Conservation (phyloP, 2,113 vertebrate species). For the Coregonus clupeaformis region DNA sequence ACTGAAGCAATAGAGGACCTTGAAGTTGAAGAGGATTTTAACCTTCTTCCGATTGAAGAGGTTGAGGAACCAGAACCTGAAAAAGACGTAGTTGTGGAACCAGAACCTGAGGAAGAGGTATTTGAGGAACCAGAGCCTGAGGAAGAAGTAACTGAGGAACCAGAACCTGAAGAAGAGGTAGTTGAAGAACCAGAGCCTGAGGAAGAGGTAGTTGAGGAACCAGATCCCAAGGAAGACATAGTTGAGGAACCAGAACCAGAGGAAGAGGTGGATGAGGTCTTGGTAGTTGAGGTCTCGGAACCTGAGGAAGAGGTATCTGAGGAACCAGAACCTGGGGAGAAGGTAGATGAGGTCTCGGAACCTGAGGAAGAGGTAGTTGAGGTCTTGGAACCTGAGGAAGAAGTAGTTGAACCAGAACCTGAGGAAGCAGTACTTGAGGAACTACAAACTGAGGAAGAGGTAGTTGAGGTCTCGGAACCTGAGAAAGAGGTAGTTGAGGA, state of each 20-base stretch:
- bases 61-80: conserved; percentile 10
- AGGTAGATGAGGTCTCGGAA: background rate
- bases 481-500: background rate
- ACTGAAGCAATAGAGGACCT: conserved; percentile 23
- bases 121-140: background rate
- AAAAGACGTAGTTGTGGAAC: background rate
- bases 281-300: background rate
- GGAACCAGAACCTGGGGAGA: background rate
- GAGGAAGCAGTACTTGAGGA: background rate
- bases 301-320: background rate
- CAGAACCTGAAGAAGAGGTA: conserved; percentile 28
- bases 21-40: conserved; percentile 30
- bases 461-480: background rate
- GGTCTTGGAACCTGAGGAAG: background rate
- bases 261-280: background rate
- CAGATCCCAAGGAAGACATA: background rate
- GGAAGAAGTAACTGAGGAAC: background rate
- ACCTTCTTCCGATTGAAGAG: conserved; percentile 41
- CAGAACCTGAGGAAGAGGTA: conserved; percentile 7
- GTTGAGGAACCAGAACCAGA: background rate
- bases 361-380: background rate
- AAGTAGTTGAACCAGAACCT: background rate
- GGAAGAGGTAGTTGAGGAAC: conserved; percentile 1
- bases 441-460: background rate
- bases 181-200: conserved; percentile 22